Base-by-base conservation (phyloP, 2,888 invertebrate species). In the Balanococcus diminutus region DNA sequence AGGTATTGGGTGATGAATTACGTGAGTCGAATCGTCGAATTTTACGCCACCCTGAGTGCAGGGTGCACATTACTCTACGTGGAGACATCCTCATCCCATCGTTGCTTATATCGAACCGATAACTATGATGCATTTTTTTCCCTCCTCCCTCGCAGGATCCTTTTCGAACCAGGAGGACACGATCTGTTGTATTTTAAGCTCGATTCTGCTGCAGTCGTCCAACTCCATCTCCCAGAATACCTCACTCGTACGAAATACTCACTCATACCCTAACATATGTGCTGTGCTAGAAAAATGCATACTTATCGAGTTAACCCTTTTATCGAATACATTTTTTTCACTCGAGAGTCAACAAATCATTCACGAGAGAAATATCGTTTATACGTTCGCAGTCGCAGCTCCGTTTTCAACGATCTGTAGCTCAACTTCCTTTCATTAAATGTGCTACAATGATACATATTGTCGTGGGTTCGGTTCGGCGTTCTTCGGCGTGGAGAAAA, bases 1-100 rank as follows among this genome's bases (percentile, higher is more conserved):
- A 67, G 67, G 67, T 67, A 56, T 56, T 56, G 56, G 56, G 16
- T 67, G 67, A 67, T 67, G 67, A 28, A 67, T 67, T 67, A 67
- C 67, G 67, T 67, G 67, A 67, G 25, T 31, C 67, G 67, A 67
- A 67, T 67, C 22, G 0, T 56, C 22, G 56, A 56, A 19, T 56
- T 22, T 9, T 19, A 9, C 4, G 22, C 22, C 19, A 8, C 36
- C 36, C 36, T n/a, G n/a, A n/a, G 8, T 36, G 36, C 8, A 8
- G 56, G 1, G 9, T 56, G 56, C 56, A 46, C n/a, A 36, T 36
- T 36, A n/a, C n/a, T 56, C 22, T 56, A 46, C 22, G 56, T 56
- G 56, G 22, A 22, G 56, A 56, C 56, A 56, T 22, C 22, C 22
- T 8, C 51, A n/a, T 51, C 5, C n/a, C n/a, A 6, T 22, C 22